These are phyloP conservation scores for Heliconius sara DNA, from an alignment of 2,888 invertebrate genomes.

Conservation along the genomic window DNA sequence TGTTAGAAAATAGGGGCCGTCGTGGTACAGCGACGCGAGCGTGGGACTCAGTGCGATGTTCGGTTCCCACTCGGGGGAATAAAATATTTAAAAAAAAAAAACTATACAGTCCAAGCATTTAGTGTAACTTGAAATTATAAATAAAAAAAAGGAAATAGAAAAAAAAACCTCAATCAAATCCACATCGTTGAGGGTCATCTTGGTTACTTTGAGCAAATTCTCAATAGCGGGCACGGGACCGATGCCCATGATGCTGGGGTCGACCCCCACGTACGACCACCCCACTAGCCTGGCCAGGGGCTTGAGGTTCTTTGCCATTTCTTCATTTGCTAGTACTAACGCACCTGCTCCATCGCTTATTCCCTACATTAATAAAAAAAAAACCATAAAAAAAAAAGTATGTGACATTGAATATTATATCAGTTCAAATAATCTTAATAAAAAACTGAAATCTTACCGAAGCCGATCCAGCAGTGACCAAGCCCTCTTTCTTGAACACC, in stretches of 20 bases:
- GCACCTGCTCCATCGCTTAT: slow-evolving; percentile 99
- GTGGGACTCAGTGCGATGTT: too few relatives aligned
- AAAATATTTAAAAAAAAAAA: too few relatives aligned
- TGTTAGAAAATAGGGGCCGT: too few relatives aligned
- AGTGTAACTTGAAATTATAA: background rate
- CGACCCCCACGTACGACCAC: slow-evolving; percentile 97
- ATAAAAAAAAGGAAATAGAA: background rate
- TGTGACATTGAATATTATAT: too few relatives aligned
- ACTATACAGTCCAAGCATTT: too few relatives aligned
- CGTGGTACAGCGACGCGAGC: too few relatives aligned
- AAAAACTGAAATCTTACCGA: slow-evolving; percentile 86
- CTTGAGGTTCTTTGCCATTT: slow-evolving; percentile 92
- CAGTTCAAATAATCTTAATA: too few relatives aligned
- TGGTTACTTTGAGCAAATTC: slow-evolving; percentile 91
- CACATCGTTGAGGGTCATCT: slow-evolving; percentile 92
- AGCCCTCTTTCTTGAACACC: slow-evolving; percentile 96
- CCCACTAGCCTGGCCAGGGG: slow-evolving; percentile 96
- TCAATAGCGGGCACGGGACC: slow-evolving; percentile 98
- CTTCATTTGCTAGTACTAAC: slow-evolving; percentile 95
- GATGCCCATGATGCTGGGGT: slow-evolving; percentile 99
- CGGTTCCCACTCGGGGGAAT: too few relatives aligned
- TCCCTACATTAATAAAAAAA: slow-evolving; percentile 85
- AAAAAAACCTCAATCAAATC: slow-evolving; percentile 91
- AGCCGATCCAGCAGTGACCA: slow-evolving; percentile 97
- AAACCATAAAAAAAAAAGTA: background rate